Evolutionary conservation across 2,888 invertebrate species (phyloP).

Genomic region (Acronicta aceris): DNA sequence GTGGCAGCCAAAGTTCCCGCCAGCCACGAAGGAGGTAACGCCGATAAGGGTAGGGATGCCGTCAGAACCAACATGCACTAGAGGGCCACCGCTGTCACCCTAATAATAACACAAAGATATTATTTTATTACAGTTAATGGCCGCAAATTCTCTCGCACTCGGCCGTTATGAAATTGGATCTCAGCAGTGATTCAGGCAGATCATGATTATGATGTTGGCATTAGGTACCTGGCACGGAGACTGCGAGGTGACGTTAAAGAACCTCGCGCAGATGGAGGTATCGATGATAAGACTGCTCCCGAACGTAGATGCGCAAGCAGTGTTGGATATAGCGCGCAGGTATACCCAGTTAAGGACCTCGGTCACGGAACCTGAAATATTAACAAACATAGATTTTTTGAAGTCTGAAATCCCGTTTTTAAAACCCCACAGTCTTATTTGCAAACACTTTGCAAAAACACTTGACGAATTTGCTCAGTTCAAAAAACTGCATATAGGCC

Average conservation of each 20-base stretch:
- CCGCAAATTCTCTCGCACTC: too few relatives aligned
- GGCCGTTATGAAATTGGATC: too few relatives aligned
- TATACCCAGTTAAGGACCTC: slow-evolving; percentile 79
- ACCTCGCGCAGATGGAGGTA: slow-evolving; percentile 77
- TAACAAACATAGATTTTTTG: background rate
- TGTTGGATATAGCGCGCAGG: slow-evolving; percentile 71
- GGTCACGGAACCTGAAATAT: slow-evolving; percentile 61
- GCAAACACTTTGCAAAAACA: too few relatives aligned
- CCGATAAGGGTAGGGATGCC: slow-evolving; percentile 73
- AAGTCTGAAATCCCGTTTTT: too few relatives aligned
- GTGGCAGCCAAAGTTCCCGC: slow-evolving; percentile 77
- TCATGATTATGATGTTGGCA: background rate
- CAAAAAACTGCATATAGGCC: too few relatives aligned
- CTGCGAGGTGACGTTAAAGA: slow-evolving; percentile 82
- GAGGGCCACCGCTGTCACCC: slow-evolving; percentile 86
- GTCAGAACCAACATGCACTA: slow-evolving; percentile 67
- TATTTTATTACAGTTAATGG: too few relatives aligned
- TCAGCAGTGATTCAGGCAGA: too few relatives aligned
- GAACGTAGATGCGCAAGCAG: slow-evolving; percentile 63
- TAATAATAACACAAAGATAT: slow-evolving; percentile 38
- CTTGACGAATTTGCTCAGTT: too few relatives aligned
- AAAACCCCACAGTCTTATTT: too few relatives aligned
- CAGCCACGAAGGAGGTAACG: slow-evolving; percentile 81
- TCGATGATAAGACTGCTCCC: slow-evolving; percentile 63
- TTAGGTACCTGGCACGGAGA: slow-evolving; percentile 76